phyloP scores from a whole-genome alignment of 2,797 vertebrate species.

The Alouatta caraya region DNA sequence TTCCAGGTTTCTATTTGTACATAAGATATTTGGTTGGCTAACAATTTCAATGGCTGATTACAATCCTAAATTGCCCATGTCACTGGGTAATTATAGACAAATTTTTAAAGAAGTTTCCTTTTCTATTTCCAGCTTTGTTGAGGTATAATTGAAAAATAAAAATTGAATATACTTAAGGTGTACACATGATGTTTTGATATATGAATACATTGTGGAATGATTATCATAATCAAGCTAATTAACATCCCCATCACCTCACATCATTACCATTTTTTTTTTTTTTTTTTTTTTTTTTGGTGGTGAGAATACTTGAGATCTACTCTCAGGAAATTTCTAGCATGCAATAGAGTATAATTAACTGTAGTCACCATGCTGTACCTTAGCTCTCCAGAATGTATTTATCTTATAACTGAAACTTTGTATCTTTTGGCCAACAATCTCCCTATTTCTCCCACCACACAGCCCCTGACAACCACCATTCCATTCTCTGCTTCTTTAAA shows the following conservation, averaged over 20 bases:
- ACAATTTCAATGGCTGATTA: not conserved
- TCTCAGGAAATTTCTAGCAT: not conserved
- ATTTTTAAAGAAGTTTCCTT: not conserved
- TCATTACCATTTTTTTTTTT: not conserved
- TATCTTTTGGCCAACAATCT: not conserved
- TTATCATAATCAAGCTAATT: not conserved
- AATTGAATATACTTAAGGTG: not conserved
- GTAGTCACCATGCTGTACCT: not conserved
- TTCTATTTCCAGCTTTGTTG: not conserved
- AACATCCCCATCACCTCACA: not conserved
- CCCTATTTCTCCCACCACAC: not conserved
- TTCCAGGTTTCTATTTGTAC: not conserved
- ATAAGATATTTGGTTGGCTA: not conserved
- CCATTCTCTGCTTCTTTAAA: not conserved
- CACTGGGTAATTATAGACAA: not conserved
- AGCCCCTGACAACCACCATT: not conserved
- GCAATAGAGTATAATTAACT: not conserved
- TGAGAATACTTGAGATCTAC: not conserved
- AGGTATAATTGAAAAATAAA: not conserved
- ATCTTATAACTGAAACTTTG: not conserved
- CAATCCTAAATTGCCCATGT: not conserved
- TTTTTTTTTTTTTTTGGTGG: too few species aligned
- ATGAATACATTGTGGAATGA: not conserved
- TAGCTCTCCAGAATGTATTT: not conserved
- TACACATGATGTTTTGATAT: not conserved